Percentiles rank a stretch among this genome's conserved stretches.
Evolutionary conservation across 2,797 vertebrate genomes (phyloP).

Genomic region (Selene dorsalis): DNA sequence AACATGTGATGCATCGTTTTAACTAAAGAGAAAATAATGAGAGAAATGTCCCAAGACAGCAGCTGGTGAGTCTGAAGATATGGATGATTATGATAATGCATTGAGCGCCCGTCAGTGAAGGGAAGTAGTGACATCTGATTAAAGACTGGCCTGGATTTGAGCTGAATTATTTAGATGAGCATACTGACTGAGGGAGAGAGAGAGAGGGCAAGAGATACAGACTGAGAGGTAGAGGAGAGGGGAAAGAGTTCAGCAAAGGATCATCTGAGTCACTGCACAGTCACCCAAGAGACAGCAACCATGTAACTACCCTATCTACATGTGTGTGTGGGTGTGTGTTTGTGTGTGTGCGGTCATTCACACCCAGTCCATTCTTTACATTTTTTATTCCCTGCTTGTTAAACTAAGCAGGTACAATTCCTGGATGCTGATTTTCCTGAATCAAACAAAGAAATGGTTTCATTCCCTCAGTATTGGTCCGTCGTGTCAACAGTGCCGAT

Average conservation of each 20-base stretch:
- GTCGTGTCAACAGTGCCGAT: constrained; percentile 67
- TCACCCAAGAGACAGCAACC: constrained; percentile 15
- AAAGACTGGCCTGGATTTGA: constrained; percentile 74
- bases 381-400: constrained; percentile 15
- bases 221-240: background rate
- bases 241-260: constrained; percentile 23
- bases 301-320: background rate
- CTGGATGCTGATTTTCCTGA: constrained; percentile 14
- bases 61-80: constrained; percentile 54
- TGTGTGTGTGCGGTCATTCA: background rate
- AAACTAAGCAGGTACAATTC: constrained; percentile 12
- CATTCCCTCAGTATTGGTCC: constrained; percentile 35
- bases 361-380: constrained; percentile 2
- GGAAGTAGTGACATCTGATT: constrained; percentile 72
- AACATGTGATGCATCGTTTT: constrained; percentile 15
- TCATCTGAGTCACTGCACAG: constrained; percentile 21
- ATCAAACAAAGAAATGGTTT: constrained; percentile 55
- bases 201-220: background rate
- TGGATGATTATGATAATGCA: constrained; percentile 76
- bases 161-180: constrained; percentile 77
- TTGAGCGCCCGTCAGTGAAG: constrained; percentile 54
- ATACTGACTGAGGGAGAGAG: constrained; percentile 33
- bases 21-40: background rate
- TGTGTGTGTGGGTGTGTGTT: background rate
- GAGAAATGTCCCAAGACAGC: constrained; percentile 24